Evolutionary conservation across 2,113 vertebrate species (phyloP).

Genomic region (Crotalus horridus): DNA sequence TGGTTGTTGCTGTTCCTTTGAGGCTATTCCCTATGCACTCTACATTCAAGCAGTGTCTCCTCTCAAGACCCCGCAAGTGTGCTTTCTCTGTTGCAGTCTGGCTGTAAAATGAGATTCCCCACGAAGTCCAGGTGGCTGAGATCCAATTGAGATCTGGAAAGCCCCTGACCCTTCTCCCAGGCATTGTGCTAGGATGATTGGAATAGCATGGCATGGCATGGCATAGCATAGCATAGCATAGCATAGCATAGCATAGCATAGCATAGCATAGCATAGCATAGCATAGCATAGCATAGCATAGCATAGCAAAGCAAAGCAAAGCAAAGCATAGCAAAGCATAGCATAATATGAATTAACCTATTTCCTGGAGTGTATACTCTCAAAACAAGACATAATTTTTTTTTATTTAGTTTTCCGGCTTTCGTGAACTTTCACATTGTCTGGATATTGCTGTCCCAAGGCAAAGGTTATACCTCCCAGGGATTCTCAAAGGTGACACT

Average conservation of each 20-base stretch:
- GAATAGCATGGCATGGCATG: background rate
- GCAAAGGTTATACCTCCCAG: background rate
- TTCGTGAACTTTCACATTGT: background rate
- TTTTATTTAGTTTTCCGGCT: background rate
- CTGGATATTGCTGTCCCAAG: background rate
- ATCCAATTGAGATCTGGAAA: background rate
- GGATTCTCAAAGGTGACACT: background rate
- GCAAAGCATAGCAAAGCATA: background rate
- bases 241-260: accelerated
- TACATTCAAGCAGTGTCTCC: background rate
- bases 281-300: no score
- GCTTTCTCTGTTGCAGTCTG: background rate
- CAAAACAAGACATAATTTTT: background rate
- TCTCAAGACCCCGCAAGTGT: background rate
- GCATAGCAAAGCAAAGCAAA: no score
- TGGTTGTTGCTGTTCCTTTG: background rate
- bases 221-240: no score
- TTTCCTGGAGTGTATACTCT: background rate
- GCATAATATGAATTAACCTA: background rate
- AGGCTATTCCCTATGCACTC: background rate
- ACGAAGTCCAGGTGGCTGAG: background rate
- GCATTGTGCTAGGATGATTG: background rate
- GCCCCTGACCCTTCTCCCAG: background rate
- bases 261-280: no score
- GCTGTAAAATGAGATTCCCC: background rate